Evolutionary conservation across 2,797 vertebrate species (phyloP).

Genomic region (Orientallactaga sibirica): DNA sequence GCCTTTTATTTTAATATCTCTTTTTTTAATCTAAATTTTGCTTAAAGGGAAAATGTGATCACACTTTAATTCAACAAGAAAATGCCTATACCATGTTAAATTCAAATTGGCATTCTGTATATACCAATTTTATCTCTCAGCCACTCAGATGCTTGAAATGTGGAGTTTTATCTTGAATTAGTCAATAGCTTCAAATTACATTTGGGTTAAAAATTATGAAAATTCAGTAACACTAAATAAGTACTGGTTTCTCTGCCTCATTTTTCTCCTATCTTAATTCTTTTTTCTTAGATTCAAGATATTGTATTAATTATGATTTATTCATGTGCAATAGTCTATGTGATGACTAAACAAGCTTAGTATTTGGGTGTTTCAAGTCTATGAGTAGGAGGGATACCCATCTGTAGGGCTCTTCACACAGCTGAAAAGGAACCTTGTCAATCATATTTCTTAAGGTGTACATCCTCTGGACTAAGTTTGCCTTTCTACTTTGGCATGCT

Average conservation of each 20-base stretch:
- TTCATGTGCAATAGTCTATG: not conserved
- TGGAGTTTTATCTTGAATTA: not conserved
- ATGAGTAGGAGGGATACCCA: not conserved
- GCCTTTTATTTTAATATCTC: not conserved
- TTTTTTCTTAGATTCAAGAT: slow-evolving; percentile 6
- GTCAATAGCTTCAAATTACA: not conserved
- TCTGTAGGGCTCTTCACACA: slow-evolving; percentile 36
- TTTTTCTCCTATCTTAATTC: not conserved
- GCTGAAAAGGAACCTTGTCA: slow-evolving; percentile 40
- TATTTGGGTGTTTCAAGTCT: not conserved
- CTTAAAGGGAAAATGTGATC: not conserved
- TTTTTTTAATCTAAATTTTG: not conserved
- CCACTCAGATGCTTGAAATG: not conserved
- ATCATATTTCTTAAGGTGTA: slow-evolving; percentile 58
- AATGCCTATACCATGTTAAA: not conserved
- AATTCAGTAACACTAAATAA: not conserved
- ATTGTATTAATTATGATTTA: not conserved
- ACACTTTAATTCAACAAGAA: not conserved
- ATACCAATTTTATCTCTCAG: not conserved
- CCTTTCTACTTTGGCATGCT: slow-evolving; percentile 68
- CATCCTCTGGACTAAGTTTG: slow-evolving; percentile 45
- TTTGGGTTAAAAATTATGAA: not conserved
- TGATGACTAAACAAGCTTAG: not conserved
- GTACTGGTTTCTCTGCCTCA: not conserved
- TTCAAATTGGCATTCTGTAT: not conserved